Conservation (phyloP, 1,140 invertebrate species). For the Psilanteris sp. region DNA sequence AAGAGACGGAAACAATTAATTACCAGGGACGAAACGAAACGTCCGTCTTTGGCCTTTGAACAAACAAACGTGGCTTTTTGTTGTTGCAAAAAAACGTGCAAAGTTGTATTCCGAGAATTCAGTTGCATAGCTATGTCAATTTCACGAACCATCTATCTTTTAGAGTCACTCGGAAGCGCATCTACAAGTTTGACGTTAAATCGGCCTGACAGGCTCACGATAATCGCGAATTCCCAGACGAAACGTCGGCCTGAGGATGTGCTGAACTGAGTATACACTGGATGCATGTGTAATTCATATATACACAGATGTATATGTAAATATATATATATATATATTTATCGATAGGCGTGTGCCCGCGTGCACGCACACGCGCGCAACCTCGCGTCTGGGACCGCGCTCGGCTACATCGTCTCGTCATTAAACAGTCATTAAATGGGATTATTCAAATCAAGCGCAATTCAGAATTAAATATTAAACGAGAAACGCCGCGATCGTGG, state of each 20-base stretch:
- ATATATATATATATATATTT: too few species aligned
- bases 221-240: slow-evolving; percentile 61
- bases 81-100: slow-evolving; percentile 27
- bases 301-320: slow-evolving; percentile 5
- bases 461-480: slow-evolving; percentile 28
- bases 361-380: background rate
- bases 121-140: slow-evolving; percentile 60
- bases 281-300: slow-evolving; percentile 10
- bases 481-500: background rate
- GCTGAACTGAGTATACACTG: too few species aligned
- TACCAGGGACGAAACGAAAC: slow-evolving; percentile 11
- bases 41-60: slow-evolving; percentile 14
- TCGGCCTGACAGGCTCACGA: slow-evolving; percentile 56
- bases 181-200: slow-evolving; percentile 56
- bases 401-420: slow-evolving; percentile 4
- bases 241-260: slow-evolving; percentile 39
- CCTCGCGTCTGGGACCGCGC: slow-evolving; percentile 1
- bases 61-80: slow-evolving; percentile 27
- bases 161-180: slow-evolving; percentile 60
- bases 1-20: slow-evolving; percentile 33
- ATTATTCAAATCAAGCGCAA: slow-evolving; percentile 31
- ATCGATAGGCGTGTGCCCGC: background rate
- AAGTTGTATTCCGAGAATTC: slow-evolving; percentile 60
- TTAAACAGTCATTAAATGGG: slow-evolving; percentile 40
- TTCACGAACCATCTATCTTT: slow-evolving; percentile 55